A percentile compares a stretch with the other conserved stretches of the same genome.
These are phyloP conservation scores for Drosophila diplacantha DNA, from an alignment of 2,888 invertebrate genomes.

Conservation along the genomic window DNA sequence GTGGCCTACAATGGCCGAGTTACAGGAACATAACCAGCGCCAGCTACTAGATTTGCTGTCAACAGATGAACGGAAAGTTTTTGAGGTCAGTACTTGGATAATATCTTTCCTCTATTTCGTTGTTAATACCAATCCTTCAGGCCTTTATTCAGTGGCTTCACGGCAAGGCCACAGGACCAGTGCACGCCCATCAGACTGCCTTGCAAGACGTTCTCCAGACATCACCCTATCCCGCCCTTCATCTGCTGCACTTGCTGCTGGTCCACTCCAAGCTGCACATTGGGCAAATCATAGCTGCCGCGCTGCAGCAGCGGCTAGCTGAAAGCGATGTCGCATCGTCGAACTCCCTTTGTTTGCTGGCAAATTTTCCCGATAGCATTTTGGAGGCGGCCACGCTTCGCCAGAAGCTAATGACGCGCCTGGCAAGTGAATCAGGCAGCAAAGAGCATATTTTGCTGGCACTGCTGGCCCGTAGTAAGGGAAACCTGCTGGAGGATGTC, in stretches of 20 bases:
- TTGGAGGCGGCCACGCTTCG: constrained; percentile 50
- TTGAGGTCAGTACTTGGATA: constrained; percentile 46
- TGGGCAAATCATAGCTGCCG: constrained; percentile 41
- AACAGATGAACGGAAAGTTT: constrained; percentile 44
- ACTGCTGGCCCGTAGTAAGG: constrained; percentile 58
- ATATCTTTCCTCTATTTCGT: neutral
- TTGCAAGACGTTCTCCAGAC: constrained; percentile 38
- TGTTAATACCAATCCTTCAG: constrained; percentile 20
- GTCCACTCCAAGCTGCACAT: constrained; percentile 49
- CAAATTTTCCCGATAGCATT: constrained; percentile 61
- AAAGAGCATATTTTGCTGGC: constrained; percentile 58
- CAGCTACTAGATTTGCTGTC: constrained; percentile 57
- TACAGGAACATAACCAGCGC: constrained; percentile 32
- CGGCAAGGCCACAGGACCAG: constrained; percentile 20
- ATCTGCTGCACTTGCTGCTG: constrained; percentile 50
- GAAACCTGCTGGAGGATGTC: constrained; percentile 51
- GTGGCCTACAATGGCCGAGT: constrained; percentile 26
- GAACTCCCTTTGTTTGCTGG: constrained; percentile 59
- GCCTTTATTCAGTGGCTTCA: constrained; percentile 41
- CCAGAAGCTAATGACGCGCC: constrained; percentile 41
- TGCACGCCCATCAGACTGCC: constrained; percentile 29
- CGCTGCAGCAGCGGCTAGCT: constrained; percentile 44
- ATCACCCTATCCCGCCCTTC: constrained; percentile 61
- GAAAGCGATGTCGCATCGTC: constrained; percentile 34
- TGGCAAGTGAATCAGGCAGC: constrained; percentile 40